A percentile compares a stretch with the other conserved stretches of the same genome.
These are phyloP conservation scores for Orestias chungarensis DNA, from an alignment of 2,797 vertebrate species.

Conservation along the genomic window DNA sequence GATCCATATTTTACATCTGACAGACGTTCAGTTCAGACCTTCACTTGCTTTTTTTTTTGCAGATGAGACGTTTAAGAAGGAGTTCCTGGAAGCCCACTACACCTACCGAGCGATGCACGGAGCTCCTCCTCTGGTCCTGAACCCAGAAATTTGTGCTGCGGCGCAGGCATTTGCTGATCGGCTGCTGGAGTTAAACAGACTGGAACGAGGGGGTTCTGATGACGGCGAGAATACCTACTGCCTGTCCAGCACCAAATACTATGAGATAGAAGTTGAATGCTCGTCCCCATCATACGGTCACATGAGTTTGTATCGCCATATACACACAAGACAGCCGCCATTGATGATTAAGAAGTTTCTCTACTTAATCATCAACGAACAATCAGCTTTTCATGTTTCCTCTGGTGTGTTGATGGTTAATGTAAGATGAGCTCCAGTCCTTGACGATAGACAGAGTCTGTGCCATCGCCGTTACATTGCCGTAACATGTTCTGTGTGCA, in stretches of 20 bases:
- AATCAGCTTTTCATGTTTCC: too few species aligned
- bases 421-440: too few species aligned
- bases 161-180: conserved; percentile 75
- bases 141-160: conserved; percentile 29
- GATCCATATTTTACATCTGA: too few species aligned
- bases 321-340: too few species aligned
- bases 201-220: conserved; percentile 53
- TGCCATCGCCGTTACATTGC: background rate
- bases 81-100: conserved; percentile 75
- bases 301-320: background rate
- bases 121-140: conserved; percentile 47
- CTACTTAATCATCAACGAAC: too few species aligned
- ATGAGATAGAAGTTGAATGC: conserved; percentile 51
- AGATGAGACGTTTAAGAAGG: conserved; percentile 63
- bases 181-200: conserved; percentile 20
- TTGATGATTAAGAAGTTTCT: too few species aligned
- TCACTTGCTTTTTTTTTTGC: background rate
- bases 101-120: conserved; percentile 59
- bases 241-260: conserved; percentile 27
- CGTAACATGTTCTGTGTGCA: background rate
- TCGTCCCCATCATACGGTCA: background rate
- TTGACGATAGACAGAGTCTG: too few species aligned
- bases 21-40: background rate
- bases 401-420: too few species aligned
- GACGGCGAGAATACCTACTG: conserved; percentile 76